Conservation (phyloP, 1,140 invertebrate species). For the Macrosteles quadrilineatus region DNA sequence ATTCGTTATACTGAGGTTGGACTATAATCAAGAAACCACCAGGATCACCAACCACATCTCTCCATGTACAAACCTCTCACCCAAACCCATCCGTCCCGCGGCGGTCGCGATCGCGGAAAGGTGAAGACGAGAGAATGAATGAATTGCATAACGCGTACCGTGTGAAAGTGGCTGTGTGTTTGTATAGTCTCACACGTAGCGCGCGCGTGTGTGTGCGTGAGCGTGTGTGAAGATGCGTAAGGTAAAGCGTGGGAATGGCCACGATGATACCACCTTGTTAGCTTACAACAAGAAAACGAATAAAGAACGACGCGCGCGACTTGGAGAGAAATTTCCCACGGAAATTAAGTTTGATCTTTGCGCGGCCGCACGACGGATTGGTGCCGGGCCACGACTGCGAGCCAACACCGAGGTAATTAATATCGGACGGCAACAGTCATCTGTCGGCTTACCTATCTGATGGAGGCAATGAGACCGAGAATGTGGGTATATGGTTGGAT, state of each 20-base stretch:
- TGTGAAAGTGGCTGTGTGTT: neutral
- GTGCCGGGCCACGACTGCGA: neutral
- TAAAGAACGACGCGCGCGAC: slow-evolving; percentile 9
- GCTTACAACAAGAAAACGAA: slow-evolving; percentile 13
- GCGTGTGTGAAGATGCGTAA: neutral
- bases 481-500: no score
- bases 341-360: slow-evolving; percentile 33
- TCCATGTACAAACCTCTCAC: no score
- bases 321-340: slow-evolving; percentile 30
- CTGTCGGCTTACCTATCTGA: no score
- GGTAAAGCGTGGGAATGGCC: neutral
- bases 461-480: no score
- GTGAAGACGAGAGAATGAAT: neutral
- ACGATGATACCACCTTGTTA: slow-evolving; percentile 9
- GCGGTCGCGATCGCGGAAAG: no score
- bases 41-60: no score
- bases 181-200: neutral
- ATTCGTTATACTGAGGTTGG: no score
- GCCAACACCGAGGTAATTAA: neutral
- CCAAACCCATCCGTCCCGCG: no score
- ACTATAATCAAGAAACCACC: no score
- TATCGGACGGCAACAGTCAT: no score
- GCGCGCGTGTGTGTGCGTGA: neutral
- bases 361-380: neutral
- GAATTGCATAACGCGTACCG: neutral